Evolutionary conservation across 2,888 invertebrate genomes (phyloP).

Genomic region (Platynereis dumerilii): DNA sequence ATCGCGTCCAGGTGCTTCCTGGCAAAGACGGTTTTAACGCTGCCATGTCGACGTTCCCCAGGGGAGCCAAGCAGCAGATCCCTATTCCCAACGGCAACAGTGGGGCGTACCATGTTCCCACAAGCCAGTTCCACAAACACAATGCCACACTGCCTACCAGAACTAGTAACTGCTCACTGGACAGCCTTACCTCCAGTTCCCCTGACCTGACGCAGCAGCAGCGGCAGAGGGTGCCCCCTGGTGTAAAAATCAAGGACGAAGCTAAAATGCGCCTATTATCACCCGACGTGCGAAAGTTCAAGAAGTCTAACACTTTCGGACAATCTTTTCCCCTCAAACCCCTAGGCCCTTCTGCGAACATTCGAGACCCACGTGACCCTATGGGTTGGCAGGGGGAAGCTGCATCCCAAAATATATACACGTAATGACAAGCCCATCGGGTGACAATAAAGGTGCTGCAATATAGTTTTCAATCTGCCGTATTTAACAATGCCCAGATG

Average conservation of each 20-base stretch:
- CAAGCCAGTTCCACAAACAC: not conserved
- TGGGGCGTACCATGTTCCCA: too few species aligned
- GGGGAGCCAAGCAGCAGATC: not conserved
- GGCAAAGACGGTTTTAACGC: not conserved
- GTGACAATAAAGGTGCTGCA: too few species aligned
- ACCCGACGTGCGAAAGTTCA: slow-evolving; percentile 3
- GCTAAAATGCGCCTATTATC: slow-evolving; percentile 1
- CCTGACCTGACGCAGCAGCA: not conserved
- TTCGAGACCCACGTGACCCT: not conserved
- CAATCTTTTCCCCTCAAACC: slow-evolving; percentile 1
- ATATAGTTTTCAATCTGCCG: too few species aligned
- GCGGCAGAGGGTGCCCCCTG: not conserved
- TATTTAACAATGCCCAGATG: too few species aligned
- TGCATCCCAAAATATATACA: too few species aligned
- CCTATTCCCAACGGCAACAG: not conserved
- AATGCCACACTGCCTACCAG: not conserved
- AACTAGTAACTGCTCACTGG: not conserved
- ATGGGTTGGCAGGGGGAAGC: too few species aligned
- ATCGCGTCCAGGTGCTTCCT: not conserved
- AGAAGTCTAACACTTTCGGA: slow-evolving; percentile 1
- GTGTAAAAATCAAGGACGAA: not conserved
- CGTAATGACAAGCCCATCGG: too few species aligned
- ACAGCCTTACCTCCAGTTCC: not conserved
- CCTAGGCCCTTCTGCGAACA: not conserved
- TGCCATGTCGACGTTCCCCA: not conserved